Base-by-base conservation (phyloP, 2,797 vertebrate species). In the Lutjanus argentimaculatus region DNA sequence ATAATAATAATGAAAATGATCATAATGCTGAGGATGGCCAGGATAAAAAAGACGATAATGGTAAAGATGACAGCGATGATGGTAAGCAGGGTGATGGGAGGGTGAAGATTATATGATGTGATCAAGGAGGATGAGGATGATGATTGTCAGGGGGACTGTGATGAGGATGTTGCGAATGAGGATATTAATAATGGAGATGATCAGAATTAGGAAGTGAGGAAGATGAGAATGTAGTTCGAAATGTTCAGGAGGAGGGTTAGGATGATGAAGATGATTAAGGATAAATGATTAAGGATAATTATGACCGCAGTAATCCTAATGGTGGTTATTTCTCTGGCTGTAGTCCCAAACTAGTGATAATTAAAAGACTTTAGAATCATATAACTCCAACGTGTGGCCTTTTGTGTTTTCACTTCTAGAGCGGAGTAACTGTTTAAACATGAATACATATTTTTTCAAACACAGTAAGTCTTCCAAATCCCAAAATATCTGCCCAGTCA, bases 391-490 rank as follows among this genome's bases (percentile, higher is more conserved):
- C 36, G 19, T 43, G 49, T 13, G 45, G 40, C 40, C 51, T 73
- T 57, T 51, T 56, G 22, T 56, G 2, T 3, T 17, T 2, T 51
- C 46, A 3, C 8, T 43, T 46, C 19, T 13, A 3, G 15, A 7
- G 3, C 30, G 30, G n/a, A 40, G 11, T 1, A 22, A 15, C 52
- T 36, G 51, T 51, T 75, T 12, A 21, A 48, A 61, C 55, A 42
- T 30, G n/a, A 45, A 53, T 1, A 59, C 62, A 45, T 12, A 16
- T 30, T 56, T 62, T n/a, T 17, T 21, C 52, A 16, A 48, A 69
- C 10, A 49, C 42, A 25, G 42, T 6, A 42, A 56, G 42, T 46
- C 75, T 49, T 71, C 52, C 67, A 56, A 77, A 70, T 68, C 66
- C 22, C 40, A 22, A 48, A 71, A 71, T 43, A 57, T 77, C 58